Percentiles rank a stretch among this genome's conserved stretches.
Conservation (phyloP, 1,140 invertebrate genomes). For the Aphelenchoides fujianensis region DNA sequence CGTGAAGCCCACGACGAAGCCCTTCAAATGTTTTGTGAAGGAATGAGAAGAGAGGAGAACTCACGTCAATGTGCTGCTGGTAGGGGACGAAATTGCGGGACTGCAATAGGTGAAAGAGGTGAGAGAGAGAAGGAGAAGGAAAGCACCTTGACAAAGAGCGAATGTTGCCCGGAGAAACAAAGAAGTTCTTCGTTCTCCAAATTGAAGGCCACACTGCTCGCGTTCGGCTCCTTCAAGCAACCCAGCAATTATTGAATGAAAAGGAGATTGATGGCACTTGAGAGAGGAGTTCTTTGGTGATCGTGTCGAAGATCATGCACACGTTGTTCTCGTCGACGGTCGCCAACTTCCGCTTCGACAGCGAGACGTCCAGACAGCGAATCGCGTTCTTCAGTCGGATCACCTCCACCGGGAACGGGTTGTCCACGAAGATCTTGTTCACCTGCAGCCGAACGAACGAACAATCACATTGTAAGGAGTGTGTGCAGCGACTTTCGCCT, state of each 20-base stretch:
- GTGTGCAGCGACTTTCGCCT: too few relatives aligned
- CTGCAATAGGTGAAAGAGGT: too few relatives aligned
- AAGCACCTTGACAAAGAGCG: slow-evolving; percentile 83
- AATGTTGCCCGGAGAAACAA: slow-evolving; percentile 80
- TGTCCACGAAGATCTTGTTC: slow-evolving; percentile 84
- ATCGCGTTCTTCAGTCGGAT: slow-evolving; percentile 78
- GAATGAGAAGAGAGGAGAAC: slow-evolving; percentile 25
- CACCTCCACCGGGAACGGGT: slow-evolving; percentile 79
- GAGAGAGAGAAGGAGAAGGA: too few relatives aligned
- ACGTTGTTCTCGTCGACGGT: slow-evolving; percentile 86
- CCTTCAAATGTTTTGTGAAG: slow-evolving; percentile 66
- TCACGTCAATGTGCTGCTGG: slow-evolving; percentile 79
- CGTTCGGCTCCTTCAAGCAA: slow-evolving; percentile 75
- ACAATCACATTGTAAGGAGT: too few relatives aligned
- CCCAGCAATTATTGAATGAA: not conserved
- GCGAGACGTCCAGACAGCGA: slow-evolving; percentile 71
- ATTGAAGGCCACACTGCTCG: slow-evolving; percentile 93
- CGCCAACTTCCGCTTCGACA: slow-evolving; percentile 69
- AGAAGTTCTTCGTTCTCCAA: slow-evolving; percentile 86
- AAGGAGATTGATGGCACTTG: slow-evolving; percentile 66
- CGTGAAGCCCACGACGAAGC: slow-evolving; percentile 78
- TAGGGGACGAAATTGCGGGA: slow-evolving; percentile 78
- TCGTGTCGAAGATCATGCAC: slow-evolving; percentile 78
- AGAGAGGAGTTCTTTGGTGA: slow-evolving; percentile 72
- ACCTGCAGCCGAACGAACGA: too few relatives aligned